These are phyloP conservation scores for Biston stratarius DNA, from an alignment of 2,888 invertebrate genomes.

Conservation along the genomic window DNA sequence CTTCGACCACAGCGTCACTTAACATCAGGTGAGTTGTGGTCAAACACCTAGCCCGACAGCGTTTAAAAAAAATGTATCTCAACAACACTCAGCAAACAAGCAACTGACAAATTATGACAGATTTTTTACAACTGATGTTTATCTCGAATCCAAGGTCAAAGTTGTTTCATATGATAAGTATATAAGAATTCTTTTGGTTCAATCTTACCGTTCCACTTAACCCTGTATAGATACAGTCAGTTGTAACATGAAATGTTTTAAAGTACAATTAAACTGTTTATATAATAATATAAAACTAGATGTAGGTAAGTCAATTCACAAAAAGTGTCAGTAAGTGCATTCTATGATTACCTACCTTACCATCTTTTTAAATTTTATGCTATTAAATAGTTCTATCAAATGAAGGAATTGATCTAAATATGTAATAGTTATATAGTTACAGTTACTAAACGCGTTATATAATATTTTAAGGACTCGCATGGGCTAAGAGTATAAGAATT, in stretches of 20 bases:
- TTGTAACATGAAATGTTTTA: slow-evolving; percentile 1
- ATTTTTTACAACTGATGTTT: no score
- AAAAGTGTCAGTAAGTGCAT: slow-evolving; percentile 10
- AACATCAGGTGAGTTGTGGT: no score
- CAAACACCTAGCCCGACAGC: no score
- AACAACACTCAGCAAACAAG: no score
- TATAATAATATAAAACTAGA: slow-evolving; percentile 9
- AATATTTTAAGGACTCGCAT: slow-evolving; percentile 41
- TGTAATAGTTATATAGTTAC: slow-evolving; percentile 46
- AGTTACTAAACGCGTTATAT: slow-evolving; percentile 43
- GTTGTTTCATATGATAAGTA: no score
- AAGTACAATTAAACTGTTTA: slow-evolving; percentile 12
- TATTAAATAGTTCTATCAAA: slow-evolving; percentile 57
- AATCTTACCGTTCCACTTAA: no score
- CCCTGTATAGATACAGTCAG: not conserved
- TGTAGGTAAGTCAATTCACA: not conserved
- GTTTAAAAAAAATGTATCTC: no score
- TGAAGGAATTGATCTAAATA: slow-evolving; percentile 73
- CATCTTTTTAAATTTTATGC: slow-evolving; percentile 22
- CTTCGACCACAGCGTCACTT: no score
- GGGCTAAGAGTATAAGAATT: slow-evolving; percentile 42
- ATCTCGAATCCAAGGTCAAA: no score
- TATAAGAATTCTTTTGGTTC: no score
- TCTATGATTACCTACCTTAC: slow-evolving; percentile 4
- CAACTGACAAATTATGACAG: no score